A percentile compares a stretch with the other conserved stretches of the same genome.
Conservation (phyloP, 53 echinoderm and acorn worm species). For the Luidia sarsii region DNA sequence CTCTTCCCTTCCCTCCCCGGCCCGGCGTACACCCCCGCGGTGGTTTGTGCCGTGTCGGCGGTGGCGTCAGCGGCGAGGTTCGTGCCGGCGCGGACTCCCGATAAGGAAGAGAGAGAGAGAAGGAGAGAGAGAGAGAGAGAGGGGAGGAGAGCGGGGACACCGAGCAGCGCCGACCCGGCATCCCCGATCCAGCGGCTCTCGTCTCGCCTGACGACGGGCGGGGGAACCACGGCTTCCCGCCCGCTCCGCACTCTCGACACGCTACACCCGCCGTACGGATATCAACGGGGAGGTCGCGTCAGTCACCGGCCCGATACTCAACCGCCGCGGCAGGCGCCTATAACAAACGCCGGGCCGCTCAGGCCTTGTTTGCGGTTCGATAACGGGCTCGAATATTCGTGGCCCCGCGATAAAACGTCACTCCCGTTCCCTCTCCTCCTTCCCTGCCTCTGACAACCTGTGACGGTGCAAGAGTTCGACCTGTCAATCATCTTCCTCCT, state of each 20-base stretch:
- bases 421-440: constrained; percentile 35
- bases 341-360: background rate
- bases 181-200: background rate
- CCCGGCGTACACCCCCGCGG: background rate
- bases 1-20: background rate
- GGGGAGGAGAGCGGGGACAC: no score
- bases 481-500: constrained; percentile 45
- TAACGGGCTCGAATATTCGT: constrained; percentile 35
- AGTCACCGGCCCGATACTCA: background rate
- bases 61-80: background rate
- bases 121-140: no score
- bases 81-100: no score
- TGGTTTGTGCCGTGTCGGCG: background rate
- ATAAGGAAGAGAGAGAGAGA: no score
- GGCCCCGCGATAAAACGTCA: constrained; percentile 28
- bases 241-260: background rate
- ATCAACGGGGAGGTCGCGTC: background rate
- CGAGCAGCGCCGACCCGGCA: no score
- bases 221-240: background rate
- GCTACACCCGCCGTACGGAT: background rate
- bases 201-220: background rate
- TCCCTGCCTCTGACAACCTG: constrained; percentile 1
- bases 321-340: background rate
- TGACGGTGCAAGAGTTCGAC: constrained; percentile 16
- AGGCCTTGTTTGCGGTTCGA: constrained; percentile 22